Evolutionary conservation across 2,888 invertebrate genomes (phyloP).

Genomic region (Lasius fuliginosus): DNA sequence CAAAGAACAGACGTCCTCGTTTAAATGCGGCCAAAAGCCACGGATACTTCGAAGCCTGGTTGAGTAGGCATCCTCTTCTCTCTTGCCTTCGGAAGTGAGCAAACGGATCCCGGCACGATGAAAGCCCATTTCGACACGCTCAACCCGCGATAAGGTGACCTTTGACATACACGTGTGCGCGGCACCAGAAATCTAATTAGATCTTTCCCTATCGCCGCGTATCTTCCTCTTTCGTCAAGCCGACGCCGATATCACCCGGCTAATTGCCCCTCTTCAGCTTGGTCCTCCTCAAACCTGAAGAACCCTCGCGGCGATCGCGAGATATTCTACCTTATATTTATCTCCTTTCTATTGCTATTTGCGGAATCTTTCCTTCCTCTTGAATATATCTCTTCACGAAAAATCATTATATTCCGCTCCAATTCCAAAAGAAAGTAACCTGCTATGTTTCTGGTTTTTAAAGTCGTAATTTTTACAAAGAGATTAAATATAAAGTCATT

Average conservation of each 20-base stretch:
- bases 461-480: background rate
- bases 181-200: conserved; percentile 60
- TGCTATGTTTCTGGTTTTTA: background rate
- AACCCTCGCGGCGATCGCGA: background rate
- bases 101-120: conserved; percentile 53
- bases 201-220: conserved; percentile 39
- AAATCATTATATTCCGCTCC: background rate
- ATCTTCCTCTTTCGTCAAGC: conserved; percentile 38
- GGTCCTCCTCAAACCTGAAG: background rate
- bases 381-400: background rate
- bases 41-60: conserved; percentile 58
- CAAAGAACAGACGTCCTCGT: conserved; percentile 62
- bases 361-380: background rate
- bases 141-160: conserved; percentile 64
- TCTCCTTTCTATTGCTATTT: background rate
- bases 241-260: conserved; percentile 27
- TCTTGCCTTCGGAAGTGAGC: background rate
- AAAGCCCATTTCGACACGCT: conserved; percentile 76
- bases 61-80: background rate
- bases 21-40: conserved; percentile 46
- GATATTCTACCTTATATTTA: background rate
- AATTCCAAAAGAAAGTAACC: background rate
- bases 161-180: conserved; percentile 11
- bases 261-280: conserved; percentile 49
- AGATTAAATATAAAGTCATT: background rate